Evolutionary conservation across 1,140 invertebrate species (phyloP).

Genomic region (Pristionchus pacificus): DNA sequence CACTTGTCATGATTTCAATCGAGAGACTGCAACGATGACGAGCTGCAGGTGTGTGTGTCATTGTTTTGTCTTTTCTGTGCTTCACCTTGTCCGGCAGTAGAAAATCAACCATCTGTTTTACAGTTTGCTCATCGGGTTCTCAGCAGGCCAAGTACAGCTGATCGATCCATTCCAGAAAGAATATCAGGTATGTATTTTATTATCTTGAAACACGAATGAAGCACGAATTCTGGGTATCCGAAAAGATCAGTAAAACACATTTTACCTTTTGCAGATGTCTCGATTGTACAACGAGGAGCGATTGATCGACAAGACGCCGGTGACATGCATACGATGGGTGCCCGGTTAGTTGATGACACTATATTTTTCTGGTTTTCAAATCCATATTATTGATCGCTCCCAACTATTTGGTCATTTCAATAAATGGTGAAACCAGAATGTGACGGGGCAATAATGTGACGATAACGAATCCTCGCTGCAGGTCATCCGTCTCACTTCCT

Average conservation of each 20-base stretch:
- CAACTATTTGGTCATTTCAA: too few species aligned
- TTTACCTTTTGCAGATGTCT: too few species aligned
- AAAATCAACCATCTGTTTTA: conserved; percentile 58
- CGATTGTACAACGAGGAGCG: conserved; percentile 97
- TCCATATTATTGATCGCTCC: not conserved
- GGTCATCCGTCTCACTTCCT: conserved; percentile 86
- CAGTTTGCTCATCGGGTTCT: conserved; percentile 85
- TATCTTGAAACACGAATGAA: too few species aligned
- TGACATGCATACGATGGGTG: conserved; percentile 97
- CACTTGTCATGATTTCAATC: conserved; percentile 97
- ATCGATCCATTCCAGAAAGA: conserved; percentile 95
- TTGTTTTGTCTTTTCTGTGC: not conserved
- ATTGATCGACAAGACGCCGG: conserved; percentile 92
- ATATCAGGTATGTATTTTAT: conserved; percentile 73
- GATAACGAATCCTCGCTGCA: conserved; percentile 91
- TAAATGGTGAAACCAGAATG: too few species aligned
- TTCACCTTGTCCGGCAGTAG: not conserved
- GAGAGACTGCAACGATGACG: conserved; percentile 68
- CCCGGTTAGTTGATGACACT: conserved; percentile 68
- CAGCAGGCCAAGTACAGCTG: conserved; percentile 90
- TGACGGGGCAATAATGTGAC: conserved; percentile 59
- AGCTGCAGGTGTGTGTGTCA: conserved; percentile 24
- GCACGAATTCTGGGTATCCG: too few species aligned
- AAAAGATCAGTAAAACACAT: too few species aligned
- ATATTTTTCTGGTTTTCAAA: not conserved